phyloP scores from a whole-genome alignment of 2,797 vertebrate species.

The Phalloptychus januarius region DNA sequence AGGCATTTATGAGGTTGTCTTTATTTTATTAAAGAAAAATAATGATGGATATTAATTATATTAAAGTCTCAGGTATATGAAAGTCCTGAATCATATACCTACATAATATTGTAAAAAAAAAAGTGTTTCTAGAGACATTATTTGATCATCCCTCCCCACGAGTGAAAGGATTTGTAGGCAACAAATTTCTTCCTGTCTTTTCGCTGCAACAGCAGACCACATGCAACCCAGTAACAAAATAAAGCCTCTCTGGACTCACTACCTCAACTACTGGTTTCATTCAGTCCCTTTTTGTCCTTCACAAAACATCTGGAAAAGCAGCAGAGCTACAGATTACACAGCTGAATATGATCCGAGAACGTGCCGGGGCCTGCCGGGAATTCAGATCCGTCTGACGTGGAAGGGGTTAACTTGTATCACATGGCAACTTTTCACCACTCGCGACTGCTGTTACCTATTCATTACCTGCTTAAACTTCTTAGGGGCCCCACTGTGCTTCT shows the following conservation, averaged over 20 bases:
- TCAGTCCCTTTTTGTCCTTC: conserved; percentile 46
- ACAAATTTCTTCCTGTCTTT: conserved; percentile 11
- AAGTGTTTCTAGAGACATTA: conserved; percentile 2
- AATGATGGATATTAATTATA: not conserved
- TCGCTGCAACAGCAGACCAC: conserved; percentile 16
- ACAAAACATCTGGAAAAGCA: conserved; percentile 56
- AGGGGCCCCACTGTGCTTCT: conserved; percentile 55
- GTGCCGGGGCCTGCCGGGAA: conserved; percentile 42
- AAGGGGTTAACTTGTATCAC: conserved; percentile 67
- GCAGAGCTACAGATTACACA: conserved; percentile 52
- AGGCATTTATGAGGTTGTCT: not conserved
- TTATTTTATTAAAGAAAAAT: not conserved
- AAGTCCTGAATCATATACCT: not conserved
- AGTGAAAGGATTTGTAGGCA: not conserved
- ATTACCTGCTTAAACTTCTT: conserved; percentile 66
- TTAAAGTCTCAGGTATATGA: not conserved
- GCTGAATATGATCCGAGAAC: conserved; percentile 50
- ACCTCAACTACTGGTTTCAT: conserved; percentile 29
- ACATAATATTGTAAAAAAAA: not conserved
- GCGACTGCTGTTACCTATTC: conserved; percentile 50
- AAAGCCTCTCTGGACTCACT: conserved; percentile 42
- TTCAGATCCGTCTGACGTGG: conserved; percentile 41
- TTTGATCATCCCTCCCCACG: not conserved
- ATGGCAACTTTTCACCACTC: conserved; percentile 64
- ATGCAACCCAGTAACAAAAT: conserved; percentile 24